Evolutionary conservation across 1,140 invertebrate genomes (phyloP).

Genomic region (Drosophila ohnishii): DNA sequence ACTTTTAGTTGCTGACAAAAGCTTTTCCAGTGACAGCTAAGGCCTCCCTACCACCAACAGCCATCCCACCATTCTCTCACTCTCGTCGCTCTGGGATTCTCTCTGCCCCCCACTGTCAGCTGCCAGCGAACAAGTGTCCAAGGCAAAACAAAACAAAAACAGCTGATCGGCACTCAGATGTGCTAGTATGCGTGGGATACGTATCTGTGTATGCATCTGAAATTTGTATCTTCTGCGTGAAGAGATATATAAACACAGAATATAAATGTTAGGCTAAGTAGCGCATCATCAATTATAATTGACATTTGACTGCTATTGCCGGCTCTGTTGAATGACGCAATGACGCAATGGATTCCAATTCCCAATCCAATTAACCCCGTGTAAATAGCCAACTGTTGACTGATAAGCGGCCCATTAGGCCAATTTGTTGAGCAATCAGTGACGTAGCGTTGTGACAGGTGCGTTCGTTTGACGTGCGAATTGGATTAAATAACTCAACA

Average conservation of each 20-base stretch:
- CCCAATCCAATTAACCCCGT: conserved; percentile 7
- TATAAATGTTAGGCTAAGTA: conserved; percentile 17
- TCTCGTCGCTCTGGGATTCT: neutral
- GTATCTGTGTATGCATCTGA: conserved; percentile 16
- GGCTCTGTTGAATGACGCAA: neutral
- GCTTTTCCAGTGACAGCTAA: conserved; percentile 11
- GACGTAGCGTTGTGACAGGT: conserved; percentile 29
- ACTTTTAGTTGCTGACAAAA: conserved; percentile 19
- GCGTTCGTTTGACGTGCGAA: conserved; percentile 24
- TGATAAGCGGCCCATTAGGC: conserved; percentile 46
- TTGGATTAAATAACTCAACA: conserved; percentile 17
- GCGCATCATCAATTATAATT: conserved; percentile 43
- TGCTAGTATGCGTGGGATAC: neutral
- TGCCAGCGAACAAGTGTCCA: conserved; percentile 68
- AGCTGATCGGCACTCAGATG: conserved; percentile 45
- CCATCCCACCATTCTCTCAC: neutral
- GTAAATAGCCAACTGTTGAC: conserved; percentile 32
- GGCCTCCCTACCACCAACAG: neutral
- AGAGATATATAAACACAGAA: neutral
- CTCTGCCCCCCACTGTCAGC: conserved; percentile 20
- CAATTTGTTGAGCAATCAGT: conserved; percentile 15
- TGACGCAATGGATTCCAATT: conserved; percentile 48
- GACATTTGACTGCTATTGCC: conserved; percentile 30
- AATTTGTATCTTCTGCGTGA: conserved; percentile 9
- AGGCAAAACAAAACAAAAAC: conserved; percentile 75